Evolutionary conservation across 2,888 invertebrate genomes (phyloP), one percentile per base, ranked within the genome.

Genomic region (Selenia dentaria): DNA sequence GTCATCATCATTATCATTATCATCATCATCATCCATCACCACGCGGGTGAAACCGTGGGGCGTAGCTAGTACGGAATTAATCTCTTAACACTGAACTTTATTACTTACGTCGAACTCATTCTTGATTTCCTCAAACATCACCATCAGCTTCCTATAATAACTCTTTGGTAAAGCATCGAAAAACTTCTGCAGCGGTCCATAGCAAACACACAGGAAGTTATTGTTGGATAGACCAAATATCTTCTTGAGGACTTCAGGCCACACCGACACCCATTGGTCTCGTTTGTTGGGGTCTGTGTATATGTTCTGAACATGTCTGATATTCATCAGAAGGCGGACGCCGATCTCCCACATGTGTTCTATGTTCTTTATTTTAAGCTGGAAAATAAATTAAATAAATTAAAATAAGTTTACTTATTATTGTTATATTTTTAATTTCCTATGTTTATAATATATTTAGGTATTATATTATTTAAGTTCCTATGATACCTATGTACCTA

Each of bases 291-390:
- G 92, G 51, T 93, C 92, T 13, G 93, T 92, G 70, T 93, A 95
- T 35, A 94, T 92, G 42, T 93, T 93, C 35, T 92, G 91, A 2
- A 95, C 91, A 44, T 93, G 92, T 50, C 93, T 89, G 59, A 95
- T 92, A 41, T 91, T 91, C 56, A 94, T 70, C 47, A 95, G 85
- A 10, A 93, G 87, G 16, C 93, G 77, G 0, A 91, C 70, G 9
- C 93, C 92, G 27, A 94, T 87, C 64, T 94, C 93, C 72, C 94
- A 88, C 52, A 93, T 92, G 75, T 93, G 92, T 57, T 93, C 92
- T 70, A 95, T 88, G 56, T 93, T 92, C 45, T 92, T 89, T 42
- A 95, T 89, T 57, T 93, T 92, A 0, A 94, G 90, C 91, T 95
- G 72, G 6, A 69, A 56, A 47, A 57, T 45, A 24, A 2, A 24